phyloP scores from a whole-genome alignment of 2,113 vertebrate species.

The Vombatus ursinus region DNA sequence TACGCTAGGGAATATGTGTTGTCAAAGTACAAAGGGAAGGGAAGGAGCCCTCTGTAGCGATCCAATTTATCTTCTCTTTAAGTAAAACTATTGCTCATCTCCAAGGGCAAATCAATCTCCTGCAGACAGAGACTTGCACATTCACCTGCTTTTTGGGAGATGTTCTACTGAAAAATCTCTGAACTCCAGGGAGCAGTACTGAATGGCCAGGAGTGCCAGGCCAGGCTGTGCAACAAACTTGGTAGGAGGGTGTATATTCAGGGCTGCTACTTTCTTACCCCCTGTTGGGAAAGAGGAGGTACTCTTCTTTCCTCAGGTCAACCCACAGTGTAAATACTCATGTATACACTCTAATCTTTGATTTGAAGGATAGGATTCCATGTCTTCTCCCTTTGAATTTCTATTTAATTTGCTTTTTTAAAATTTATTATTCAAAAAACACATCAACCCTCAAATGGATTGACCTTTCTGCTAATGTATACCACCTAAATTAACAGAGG shows the following conservation, averaged over 20 bases:
- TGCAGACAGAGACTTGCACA: neutral
- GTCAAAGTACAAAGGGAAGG: neutral
- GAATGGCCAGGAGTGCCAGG: neutral
- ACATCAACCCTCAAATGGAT: slow-evolving; percentile 80
- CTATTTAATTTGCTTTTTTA: slow-evolving; percentile 77
- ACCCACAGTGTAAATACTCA: neutral
- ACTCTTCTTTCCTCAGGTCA: neutral
- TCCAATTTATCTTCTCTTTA: neutral
- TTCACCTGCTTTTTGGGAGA: neutral
- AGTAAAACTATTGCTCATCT: neutral
- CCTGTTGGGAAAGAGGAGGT: neutral
- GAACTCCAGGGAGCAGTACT: neutral
- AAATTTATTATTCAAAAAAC: slow-evolving; percentile 85
- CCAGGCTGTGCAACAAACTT: neutral
- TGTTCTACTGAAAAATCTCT: neutral
- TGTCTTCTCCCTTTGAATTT: slow-evolving; percentile 42
- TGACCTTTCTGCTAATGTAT: slow-evolving; percentile 87
- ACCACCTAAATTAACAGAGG: slow-evolving; percentile 84
- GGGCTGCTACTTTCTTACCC: neutral
- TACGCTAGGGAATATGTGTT: neutral
- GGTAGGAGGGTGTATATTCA: neutral
- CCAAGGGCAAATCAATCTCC: neutral
- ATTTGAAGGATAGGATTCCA: neutral
- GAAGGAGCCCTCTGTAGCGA: neutral
- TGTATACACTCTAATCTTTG: neutral